Conservation (phyloP, 2,113 vertebrate genomes). For the Oncorhynchus keta region DNA sequence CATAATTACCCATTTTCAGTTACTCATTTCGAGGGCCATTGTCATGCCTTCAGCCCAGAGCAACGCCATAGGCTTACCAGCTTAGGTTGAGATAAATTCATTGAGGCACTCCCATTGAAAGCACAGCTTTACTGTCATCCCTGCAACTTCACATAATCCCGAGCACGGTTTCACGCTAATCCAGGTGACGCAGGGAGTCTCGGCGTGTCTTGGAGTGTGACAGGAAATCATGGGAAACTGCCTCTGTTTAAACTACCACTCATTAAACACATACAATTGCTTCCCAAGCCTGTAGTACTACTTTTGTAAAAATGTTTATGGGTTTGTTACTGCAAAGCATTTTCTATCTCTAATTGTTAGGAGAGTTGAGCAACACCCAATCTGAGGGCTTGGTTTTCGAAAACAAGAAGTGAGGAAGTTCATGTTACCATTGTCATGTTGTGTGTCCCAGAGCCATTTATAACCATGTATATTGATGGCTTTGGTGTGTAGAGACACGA, state of each 20-base stretch:
- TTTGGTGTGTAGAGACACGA: neutral
- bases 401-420: neutral
- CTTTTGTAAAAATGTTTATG: no score
- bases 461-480: no score
- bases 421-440: neutral
- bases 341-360: no score
- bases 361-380: no score
- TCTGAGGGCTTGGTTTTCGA: no score
- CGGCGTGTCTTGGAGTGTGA: neutral
- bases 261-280: neutral
- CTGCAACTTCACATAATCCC: neutral
- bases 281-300: no score
- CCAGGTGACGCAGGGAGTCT: neutral
- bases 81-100: constrained; percentile 1
- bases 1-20: constrained; percentile 22
- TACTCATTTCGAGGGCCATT: neutral
- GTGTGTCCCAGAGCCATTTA: neutral
- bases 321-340: no score
- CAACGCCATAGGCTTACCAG: neutral
- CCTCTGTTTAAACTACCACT: neutral
- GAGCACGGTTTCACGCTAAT: neutral
- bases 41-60: neutral
- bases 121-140: neutral
- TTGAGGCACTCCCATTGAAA: neutral
- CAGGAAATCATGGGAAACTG: neutral